Conservation (phyloP, 2,888 invertebrate species). For the Ommatoiulus sabulosus region DNA sequence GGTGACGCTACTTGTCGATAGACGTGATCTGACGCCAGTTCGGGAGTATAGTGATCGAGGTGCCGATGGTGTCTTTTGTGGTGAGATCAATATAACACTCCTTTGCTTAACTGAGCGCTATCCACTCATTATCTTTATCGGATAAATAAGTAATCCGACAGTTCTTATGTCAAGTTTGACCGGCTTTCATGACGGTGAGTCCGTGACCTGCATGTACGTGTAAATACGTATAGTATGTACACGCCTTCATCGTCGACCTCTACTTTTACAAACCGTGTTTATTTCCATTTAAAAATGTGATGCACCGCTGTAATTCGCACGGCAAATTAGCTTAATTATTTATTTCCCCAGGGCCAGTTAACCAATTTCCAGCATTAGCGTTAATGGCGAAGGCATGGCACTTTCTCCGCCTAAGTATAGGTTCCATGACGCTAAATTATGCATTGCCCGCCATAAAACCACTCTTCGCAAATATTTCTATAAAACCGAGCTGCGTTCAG, state of each 20-base stretch:
- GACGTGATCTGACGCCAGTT: too few relatives aligned
- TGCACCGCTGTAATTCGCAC: background rate
- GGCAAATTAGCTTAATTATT: constrained; percentile 38
- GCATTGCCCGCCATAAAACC: constrained; percentile 23
- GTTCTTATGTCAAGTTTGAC: too few relatives aligned
- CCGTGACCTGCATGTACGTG: too few relatives aligned
- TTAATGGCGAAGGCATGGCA: constrained; percentile 10
- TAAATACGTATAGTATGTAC: background rate
- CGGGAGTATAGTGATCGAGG: too few relatives aligned
- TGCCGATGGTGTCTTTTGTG: too few relatives aligned
- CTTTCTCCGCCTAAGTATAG: background rate
- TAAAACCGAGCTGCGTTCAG: constrained; percentile 30
- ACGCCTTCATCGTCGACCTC: background rate
- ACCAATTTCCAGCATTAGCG: constrained; percentile 36
- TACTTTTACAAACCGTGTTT: background rate
- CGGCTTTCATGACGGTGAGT: too few relatives aligned
- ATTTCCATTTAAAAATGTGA: background rate
- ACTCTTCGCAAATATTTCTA: constrained; percentile 40
- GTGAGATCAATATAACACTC: too few relatives aligned
- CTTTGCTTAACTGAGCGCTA: too few relatives aligned
- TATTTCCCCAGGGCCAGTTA: constrained; percentile 30
- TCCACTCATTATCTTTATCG: too few relatives aligned
- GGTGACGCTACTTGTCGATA: too few relatives aligned
- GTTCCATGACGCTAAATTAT: constrained; percentile 31
- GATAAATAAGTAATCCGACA: too few relatives aligned